These are phyloP conservation scores for Brachirus orientalis DNA, from an alignment of 2,113 vertebrate genomes.

Conservation along the genomic window DNA sequence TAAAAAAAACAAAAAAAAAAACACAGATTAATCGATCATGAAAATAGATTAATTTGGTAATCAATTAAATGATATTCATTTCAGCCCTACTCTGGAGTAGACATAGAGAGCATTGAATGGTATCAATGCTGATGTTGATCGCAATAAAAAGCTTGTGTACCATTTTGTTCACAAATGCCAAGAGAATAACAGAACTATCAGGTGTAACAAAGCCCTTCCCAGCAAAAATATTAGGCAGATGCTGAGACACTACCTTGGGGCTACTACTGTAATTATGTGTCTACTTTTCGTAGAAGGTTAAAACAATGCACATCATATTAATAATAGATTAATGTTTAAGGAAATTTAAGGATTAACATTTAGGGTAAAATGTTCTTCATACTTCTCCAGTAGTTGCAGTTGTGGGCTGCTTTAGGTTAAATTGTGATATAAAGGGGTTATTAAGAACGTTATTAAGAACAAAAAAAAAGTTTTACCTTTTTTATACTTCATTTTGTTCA, in stretches of 20 bases:
- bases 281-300: conserved; percentile 29
- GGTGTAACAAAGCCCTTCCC: conserved; percentile 24
- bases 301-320: conserved; percentile 9
- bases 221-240: conserved; percentile 2
- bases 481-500: no score
- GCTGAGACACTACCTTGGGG: background rate
- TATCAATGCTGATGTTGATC: no score
- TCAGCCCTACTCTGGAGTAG: no score
- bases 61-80: no score
- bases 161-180: conserved; percentile 23
- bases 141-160: background rate
- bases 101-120: no score
- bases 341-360: conserved; percentile 2
- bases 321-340: conserved; percentile 7
- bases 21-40: no score
- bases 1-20: no score
- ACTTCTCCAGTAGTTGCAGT: conserved; percentile 10
- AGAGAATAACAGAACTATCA: conserved; percentile 22
- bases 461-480: no score
- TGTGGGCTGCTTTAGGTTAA: background rate
- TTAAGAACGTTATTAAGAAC: background rate
- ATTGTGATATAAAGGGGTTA: background rate
- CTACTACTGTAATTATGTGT: background rate
- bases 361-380: background rate
- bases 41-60: no score